Conservation (phyloP, 2,113 vertebrate species). For the Isichthys henryi region DNA sequence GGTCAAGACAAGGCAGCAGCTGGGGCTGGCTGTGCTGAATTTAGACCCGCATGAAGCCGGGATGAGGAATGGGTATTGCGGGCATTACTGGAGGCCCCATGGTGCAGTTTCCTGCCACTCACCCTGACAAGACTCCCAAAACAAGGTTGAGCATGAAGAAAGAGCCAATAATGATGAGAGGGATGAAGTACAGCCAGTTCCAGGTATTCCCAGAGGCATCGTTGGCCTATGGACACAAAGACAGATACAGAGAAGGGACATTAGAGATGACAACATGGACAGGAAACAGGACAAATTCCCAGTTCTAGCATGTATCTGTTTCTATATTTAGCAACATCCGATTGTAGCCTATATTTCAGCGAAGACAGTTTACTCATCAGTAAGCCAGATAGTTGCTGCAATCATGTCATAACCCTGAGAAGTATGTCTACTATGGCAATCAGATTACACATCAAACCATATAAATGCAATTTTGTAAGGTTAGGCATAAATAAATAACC, state of each 20-base stretch:
- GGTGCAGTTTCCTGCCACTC: constrained; percentile 28
- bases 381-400: neutral
- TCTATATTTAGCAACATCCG: neutral
- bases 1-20: neutral
- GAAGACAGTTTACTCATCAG: neutral
- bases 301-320: neutral
- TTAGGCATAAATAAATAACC: neutral
- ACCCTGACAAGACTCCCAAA: constrained; percentile 69
- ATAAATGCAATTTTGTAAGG: neutral
- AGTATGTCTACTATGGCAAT: neutral
- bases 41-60: neutral
- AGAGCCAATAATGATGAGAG: constrained; percentile 67
- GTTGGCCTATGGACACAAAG: constrained; percentile 70
- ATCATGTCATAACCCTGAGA: neutral
- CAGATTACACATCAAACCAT: neutral
- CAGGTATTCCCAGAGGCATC: constrained; percentile 89
- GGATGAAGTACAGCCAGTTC: constrained; percentile 70
- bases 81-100: fast-evolving
- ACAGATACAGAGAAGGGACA: constrained; percentile 8
- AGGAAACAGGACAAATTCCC: neutral
- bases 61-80: neutral
- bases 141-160: constrained; percentile 70
- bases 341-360: neutral
- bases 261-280: neutral
- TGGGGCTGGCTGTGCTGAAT: neutral